A percentile compares a stretch with the other conserved stretches of the same genome.
These are phyloP conservation scores for Thunnus thynnus DNA, from an alignment of 2,113 vertebrate species.

Conservation along the genomic window DNA sequence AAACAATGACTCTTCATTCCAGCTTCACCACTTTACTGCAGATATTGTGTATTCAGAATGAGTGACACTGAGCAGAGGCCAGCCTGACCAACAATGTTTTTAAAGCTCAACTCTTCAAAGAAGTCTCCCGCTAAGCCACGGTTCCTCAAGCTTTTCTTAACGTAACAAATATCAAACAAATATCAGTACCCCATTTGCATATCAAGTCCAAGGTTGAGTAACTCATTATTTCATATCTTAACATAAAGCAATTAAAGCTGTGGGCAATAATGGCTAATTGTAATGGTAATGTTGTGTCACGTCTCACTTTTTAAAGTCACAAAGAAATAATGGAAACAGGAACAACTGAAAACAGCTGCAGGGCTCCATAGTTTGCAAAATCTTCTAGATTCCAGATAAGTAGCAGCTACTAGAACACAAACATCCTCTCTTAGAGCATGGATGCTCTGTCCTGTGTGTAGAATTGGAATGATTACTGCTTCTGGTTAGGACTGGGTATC, in stretches of 20 bases:
- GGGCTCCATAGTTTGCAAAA: neutral
- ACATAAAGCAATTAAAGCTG: neutral
- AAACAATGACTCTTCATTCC: neutral
- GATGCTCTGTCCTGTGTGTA: neutral
- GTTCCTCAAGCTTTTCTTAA: neutral
- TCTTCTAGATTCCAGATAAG: neutral
- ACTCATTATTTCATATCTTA: neutral
- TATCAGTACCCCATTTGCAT: neutral
- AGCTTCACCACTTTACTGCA: neutral
- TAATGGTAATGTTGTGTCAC: neutral
- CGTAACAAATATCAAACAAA: neutral
- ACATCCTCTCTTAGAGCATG: too few species aligned
- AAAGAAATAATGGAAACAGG: neutral
- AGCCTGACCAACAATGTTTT: neutral
- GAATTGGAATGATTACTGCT: too few species aligned
- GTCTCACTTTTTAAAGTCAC: neutral
- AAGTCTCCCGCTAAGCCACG: neutral
- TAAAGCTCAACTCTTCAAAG: neutral
- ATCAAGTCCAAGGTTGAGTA: neutral
- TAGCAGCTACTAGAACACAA: neutral
- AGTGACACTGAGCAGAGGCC: too few species aligned
- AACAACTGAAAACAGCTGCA: neutral
- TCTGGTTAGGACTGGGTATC: too few species aligned
- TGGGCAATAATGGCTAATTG: neutral
- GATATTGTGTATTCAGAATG: neutral